Percentiles rank a stretch among this genome's conserved stretches.
phyloP scores from a whole-genome alignment of 2,797 vertebrate species.

The Myiotriccus ornatus region DNA sequence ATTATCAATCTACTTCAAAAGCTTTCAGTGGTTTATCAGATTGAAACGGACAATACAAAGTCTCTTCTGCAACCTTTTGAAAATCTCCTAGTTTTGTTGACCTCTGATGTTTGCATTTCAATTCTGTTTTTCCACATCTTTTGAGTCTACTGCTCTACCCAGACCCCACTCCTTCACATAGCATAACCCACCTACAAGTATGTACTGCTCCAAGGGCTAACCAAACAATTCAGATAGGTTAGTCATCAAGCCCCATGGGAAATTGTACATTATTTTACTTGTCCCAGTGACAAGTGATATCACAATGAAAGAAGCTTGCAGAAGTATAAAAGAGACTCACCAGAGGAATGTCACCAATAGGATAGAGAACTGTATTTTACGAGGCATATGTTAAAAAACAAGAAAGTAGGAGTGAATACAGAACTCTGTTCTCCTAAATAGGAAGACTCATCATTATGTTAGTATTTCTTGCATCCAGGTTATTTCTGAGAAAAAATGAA shows the following conservation, averaged over 20 bases:
- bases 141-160: background rate
- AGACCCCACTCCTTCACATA: background rate
- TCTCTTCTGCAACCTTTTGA: background rate
- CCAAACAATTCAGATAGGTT: background rate
- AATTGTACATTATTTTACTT: background rate
- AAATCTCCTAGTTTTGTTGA: background rate
- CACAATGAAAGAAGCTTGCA: background rate
- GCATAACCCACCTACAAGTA: background rate
- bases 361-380: background rate
- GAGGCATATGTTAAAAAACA: background rate
- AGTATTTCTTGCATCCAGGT: background rate
- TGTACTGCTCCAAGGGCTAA: background rate
- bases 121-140: background rate
- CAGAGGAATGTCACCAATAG: background rate
- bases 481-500: background rate
- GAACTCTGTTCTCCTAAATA: background rate
- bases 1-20: background rate
- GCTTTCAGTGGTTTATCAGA: background rate
- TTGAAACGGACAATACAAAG: background rate
- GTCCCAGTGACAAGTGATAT: background rate
- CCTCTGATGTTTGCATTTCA: background rate
- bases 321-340: background rate
- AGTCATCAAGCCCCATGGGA: background rate
- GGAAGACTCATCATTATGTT: background rate
- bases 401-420: background rate